Conservation (phyloP, 2,888 invertebrate species). For the Papilio protenor region DNA sequence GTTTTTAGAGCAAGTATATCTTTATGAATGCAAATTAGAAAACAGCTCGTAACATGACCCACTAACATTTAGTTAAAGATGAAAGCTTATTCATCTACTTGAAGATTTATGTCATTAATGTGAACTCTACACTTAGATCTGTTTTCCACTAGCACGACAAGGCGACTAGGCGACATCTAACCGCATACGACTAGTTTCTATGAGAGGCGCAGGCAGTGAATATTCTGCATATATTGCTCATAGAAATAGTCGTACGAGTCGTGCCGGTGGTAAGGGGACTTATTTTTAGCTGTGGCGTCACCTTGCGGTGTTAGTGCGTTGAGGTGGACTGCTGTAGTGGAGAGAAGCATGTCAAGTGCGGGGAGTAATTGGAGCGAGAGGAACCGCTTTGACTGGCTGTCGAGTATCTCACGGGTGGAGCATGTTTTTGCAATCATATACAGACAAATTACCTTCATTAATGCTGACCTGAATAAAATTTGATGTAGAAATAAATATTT, state of each 20-base stretch:
- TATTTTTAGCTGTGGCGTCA: conserved; percentile 31
- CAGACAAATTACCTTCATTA: conserved; percentile 11
- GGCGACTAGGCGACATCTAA: background rate
- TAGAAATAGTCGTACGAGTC: background rate
- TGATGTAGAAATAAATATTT: background rate
- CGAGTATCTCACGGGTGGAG: conserved; percentile 6
- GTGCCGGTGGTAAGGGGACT: background rate
- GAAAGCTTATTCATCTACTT: conserved; percentile 4
- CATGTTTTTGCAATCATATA: background rate
- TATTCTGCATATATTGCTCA: background rate
- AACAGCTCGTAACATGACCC: conserved; percentile 8
- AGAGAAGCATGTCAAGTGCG: conserved; percentile 52
- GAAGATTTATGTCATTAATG: conserved; percentile 14
- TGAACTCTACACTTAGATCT: background rate
- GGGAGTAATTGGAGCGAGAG: conserved; percentile 51
- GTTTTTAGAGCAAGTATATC: background rate
- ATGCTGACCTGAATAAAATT: background rate
- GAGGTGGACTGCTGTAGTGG: conserved; percentile 46
- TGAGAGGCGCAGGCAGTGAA: background rate
- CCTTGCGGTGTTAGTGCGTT: conserved; percentile 15
- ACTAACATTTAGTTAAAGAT: conserved; percentile 7
- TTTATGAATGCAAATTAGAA: conserved; percentile 14
- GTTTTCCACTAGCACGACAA: background rate
- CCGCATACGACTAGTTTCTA: too few species aligned
- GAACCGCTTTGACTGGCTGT: conserved; percentile 43